Base-by-base conservation (phyloP, 2,113 vertebrate genomes). In the Nyctereutes procyonoides region DNA sequence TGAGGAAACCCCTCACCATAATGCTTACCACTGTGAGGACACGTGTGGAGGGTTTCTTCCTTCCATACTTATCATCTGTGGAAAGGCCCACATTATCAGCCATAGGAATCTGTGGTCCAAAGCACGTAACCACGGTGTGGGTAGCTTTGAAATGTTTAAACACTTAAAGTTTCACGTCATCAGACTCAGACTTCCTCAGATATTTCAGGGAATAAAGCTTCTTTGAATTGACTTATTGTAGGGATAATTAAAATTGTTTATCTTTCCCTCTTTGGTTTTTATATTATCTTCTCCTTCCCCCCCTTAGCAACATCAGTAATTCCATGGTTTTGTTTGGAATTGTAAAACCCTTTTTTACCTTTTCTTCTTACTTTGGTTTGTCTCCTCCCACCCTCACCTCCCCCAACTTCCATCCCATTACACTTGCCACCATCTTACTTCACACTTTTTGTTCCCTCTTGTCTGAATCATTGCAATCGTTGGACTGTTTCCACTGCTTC, bases 31-130 rank as follows among this genome's bases (percentile, higher is more conserved):
- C 63, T 19, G 16, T 90, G 94, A 97, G 90, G 76, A 95, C 20
- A 96, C 32, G 38, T 71, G 62, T 93, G 82, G 90, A 56, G 7
- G 19, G 87, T n/a, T 94, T 96, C 15, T 87, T 92, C 97, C 79
- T 88, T 38, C 28, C n/a, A 30, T 53, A 32, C n/a, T 71, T 32
- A 80, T 73, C 53, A 38, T 88, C 11, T 28, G 60, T 22, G 55
- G 62, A 91, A 87, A 83, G 74, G 9, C 85, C 51, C 43, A 15
- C 43, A 71, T 22, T 51, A 5, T n/a, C 76, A 30, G 82, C 60
- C 12, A 8, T 8, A 82, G 53, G 56, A 53, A 73, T 88, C 8
- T 12, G 51, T 17, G 26, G 30, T 15, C 81, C 35, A 73, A 58
- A 48, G 60, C 22, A 71, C 8, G 77, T 71, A 28, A 60, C 5